Conservation (phyloP, 2,113 vertebrate genomes). For the Muntiacus reevesi region DNA sequence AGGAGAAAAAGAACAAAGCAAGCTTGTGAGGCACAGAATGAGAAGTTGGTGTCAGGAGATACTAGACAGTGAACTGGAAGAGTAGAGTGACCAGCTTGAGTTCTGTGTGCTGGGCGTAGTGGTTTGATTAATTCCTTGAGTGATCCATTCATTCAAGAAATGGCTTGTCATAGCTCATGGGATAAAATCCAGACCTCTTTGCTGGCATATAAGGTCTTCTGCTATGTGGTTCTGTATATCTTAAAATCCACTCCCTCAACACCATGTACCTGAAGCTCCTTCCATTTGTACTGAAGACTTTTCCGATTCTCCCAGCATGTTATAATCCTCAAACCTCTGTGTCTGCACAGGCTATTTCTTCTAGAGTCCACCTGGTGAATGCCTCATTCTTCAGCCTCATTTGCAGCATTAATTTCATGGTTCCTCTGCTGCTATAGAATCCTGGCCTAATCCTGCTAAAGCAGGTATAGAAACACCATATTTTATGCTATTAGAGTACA, state of each 20-base stretch:
- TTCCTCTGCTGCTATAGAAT: background rate
- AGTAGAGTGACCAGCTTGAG: background rate
- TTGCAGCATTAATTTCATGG: background rate
- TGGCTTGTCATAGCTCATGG: background rate
- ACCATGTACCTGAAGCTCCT: background rate
- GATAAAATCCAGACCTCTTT: background rate
- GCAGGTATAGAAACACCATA: background rate
- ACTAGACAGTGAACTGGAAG: background rate
- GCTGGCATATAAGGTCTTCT: background rate
- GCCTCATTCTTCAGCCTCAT: background rate
- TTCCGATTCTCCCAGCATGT: background rate
- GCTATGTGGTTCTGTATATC: background rate
- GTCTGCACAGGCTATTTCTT: background rate
- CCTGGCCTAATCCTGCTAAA: background rate
- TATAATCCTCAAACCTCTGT: background rate
- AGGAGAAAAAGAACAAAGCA: background rate
- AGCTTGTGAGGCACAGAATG: background rate
- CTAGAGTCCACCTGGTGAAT: background rate
- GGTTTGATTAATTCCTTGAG: slow-evolving; percentile 24
- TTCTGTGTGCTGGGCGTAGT: background rate
- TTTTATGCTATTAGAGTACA: background rate
- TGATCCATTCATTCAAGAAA: slow-evolving; percentile 21
- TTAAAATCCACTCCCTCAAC: background rate
- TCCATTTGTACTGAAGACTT: background rate
- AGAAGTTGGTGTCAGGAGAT: background rate